phyloP scores from a whole-genome alignment of 1,140 invertebrate genomes.

The Chymomyza costata region DNA sequence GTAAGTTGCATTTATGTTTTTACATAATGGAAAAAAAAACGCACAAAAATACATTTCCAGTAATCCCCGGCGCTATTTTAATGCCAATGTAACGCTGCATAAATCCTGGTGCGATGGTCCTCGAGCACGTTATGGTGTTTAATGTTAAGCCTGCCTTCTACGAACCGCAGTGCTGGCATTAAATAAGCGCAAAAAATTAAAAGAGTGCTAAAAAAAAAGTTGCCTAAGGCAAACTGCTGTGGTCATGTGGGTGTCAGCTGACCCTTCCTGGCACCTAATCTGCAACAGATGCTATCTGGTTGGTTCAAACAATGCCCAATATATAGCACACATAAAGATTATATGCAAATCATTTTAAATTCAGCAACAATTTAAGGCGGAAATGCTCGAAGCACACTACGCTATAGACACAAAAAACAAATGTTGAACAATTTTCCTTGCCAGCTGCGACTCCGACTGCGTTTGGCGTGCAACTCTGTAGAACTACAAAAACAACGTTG shows the following conservation, averaged over 20 bases:
- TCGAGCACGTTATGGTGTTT: conserved; percentile 61
- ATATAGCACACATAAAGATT: too few species aligned
- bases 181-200: conserved; percentile 27
- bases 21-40: conserved; percentile 44
- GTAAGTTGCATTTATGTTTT: conserved; percentile 64
- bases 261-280: conserved; percentile 42
- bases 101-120: conserved; percentile 52
- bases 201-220: conserved; percentile 14
- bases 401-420: too few species aligned
- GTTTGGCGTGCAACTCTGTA: too few species aligned
- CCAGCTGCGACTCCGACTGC: conserved; percentile 9
- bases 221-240: not conserved
- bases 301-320: too few species aligned
- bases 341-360: too few species aligned
- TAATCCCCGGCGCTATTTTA: conserved; percentile 58
- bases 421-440: conserved; percentile 13
- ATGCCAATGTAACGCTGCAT: conserved; percentile 60
- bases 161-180: conserved; percentile 1
- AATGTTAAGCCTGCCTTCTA: conserved; percentile 35
- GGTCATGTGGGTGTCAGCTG: conserved; percentile 21
- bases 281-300: conserved; percentile 22
- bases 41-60: conserved; percentile 11
- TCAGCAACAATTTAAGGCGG: too few species aligned
- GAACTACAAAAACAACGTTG: too few species aligned
- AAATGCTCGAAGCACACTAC: too few species aligned